Base-by-base conservation (phyloP, 2,797 vertebrate genomes). In the Coilia nasus region DNA sequence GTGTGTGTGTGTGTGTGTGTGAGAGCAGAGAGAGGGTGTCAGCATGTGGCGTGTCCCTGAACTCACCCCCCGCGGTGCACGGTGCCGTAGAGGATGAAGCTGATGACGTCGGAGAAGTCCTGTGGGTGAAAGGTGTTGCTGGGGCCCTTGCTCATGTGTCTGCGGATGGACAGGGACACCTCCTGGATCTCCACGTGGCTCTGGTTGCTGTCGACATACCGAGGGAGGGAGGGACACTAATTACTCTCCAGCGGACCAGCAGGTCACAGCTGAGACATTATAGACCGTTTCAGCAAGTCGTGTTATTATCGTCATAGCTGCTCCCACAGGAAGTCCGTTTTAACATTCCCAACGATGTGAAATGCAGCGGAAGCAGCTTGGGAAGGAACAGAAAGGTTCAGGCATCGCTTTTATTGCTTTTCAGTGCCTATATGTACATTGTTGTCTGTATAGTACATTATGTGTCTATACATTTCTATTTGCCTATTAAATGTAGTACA, bases 31-130 rank as follows among this genome's bases (percentile, higher is more conserved):
- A 25, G 23, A 9, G 81, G 11, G 15, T 47, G 54, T 23, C n/a
- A 2, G 14, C 67, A 11, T 31, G 17, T 25, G 35, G 6, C 46
- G 28, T 25, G 35, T 25, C 11, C 6, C 31, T 23, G 59, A 25
- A 64, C 91, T 89, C 96, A 99, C 98, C 98, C 98, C 82, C 96
- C 97, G 88, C 98, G 96, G 87, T 98, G 97, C 90, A 97, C 95
- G 47, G 95, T 97, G 25, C 98, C 98, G 88, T 99, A 99, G 35
- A 99, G 91, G 91, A 99, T 98, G 93, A 99, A 99, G 94, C 97
- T 98, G 92, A 99, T 98, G 88, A 99, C 97, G 94, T 99, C 98
- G 2, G 98, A 99, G 94, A 99, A 99, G 92, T 99, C 98, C 93
- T 99, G 98, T 0, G 98, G 98, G 89, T 99, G 98, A 92, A 99